Percentiles rank a stretch among this genome's conserved stretches.
Conservation (phyloP, 1,140 invertebrate genomes). For the Bathynomus jamesi region DNA sequence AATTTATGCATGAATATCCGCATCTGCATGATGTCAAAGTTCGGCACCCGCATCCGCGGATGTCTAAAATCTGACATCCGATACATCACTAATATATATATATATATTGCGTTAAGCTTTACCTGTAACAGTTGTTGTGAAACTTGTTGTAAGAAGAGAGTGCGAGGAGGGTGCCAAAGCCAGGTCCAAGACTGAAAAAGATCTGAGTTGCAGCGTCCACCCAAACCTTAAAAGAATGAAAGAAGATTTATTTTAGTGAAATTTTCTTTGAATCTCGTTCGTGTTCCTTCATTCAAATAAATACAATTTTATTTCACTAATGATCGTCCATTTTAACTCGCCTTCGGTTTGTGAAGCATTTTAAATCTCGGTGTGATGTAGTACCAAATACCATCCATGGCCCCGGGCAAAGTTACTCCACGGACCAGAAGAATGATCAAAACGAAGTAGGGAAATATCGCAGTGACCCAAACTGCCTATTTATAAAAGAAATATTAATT, state of each 20-base stretch:
- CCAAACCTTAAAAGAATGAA: constrained; percentile 40
- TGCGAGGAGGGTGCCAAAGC: constrained; percentile 52
- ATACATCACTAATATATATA: too few species aligned
- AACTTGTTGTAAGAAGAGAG: constrained; percentile 54
- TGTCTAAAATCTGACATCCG: too few species aligned
- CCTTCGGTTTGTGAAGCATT: constrained; percentile 71
- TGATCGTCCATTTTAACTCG: too few species aligned
- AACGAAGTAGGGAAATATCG: constrained; percentile 84
- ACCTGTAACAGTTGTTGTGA: constrained; percentile 56
- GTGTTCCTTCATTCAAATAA: neutral
- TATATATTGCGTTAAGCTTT: constrained; percentile 14
- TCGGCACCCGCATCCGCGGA: too few species aligned
- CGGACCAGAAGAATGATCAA: constrained; percentile 80
- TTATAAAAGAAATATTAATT: too few species aligned
- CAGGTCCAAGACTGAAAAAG: constrained; percentile 52
- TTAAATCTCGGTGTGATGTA: constrained; percentile 92
- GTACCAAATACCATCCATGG: constrained; percentile 79
- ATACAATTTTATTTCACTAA: neutral
- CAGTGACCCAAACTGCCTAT: constrained; percentile 93
- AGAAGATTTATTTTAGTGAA: neutral
- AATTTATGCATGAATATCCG: too few species aligned
- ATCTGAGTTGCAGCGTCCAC: constrained; percentile 56
- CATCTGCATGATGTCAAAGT: too few species aligned
- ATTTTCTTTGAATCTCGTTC: neutral
- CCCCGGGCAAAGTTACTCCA: constrained; percentile 83